Evolutionary conservation across 2,888 invertebrate species (phyloP).

Genomic region (Acanthococcus lagerstroemiae): DNA sequence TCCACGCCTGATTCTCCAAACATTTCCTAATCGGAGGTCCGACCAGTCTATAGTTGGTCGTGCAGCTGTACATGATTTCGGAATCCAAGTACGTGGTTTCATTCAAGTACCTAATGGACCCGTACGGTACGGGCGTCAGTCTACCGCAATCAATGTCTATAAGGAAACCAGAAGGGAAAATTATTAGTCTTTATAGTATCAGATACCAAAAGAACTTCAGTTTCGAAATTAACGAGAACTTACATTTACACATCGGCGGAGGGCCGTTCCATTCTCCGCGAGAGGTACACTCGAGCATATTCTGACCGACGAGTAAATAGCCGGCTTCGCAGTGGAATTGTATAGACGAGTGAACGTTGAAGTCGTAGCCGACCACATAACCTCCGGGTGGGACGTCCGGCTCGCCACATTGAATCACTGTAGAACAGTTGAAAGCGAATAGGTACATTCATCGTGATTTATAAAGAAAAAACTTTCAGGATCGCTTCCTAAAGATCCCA

Average conservation of each 20-base stretch:
- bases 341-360: slow-evolving; percentile 77
- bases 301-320: slow-evolving; percentile 63
- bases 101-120: slow-evolving; percentile 62
- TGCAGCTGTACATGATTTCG: slow-evolving; percentile 67
- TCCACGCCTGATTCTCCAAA: slow-evolving; percentile 68
- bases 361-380: slow-evolving; percentile 78
- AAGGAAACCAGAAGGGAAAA: slow-evolving; percentile 32
- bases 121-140: slow-evolving; percentile 67
- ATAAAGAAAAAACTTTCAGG: background rate
- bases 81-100: slow-evolving; percentile 72
- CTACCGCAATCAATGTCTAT: slow-evolving; percentile 81
- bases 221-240: slow-evolving; percentile 38
- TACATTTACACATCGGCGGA: slow-evolving; percentile 75
- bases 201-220: background rate
- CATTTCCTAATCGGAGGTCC: slow-evolving; percentile 65
- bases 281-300: slow-evolving; percentile 57
- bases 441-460: too few species aligned
- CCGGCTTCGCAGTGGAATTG: slow-evolving; percentile 82
- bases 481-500: background rate
- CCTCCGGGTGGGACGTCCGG: slow-evolving; percentile 77
- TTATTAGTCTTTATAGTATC: too few species aligned
- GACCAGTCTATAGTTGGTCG: slow-evolving; percentile 64
- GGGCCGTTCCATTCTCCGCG: slow-evolving; percentile 77
- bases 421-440: too few species aligned
- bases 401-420: slow-evolving; percentile 76